Conservation (phyloP, 2,797 vertebrate genomes). For the Australoheros facetus region DNA sequence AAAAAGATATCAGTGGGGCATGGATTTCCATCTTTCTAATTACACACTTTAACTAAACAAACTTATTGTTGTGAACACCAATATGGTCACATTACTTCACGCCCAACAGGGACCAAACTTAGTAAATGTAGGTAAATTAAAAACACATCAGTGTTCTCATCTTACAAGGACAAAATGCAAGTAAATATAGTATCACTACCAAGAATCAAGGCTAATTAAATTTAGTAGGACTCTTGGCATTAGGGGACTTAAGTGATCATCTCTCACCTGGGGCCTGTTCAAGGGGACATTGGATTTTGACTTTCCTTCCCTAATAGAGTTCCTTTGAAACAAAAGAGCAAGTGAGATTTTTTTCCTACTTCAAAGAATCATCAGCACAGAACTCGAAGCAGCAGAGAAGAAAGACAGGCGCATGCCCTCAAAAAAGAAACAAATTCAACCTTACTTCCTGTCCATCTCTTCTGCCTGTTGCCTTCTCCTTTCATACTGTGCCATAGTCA, state of each 20-base stretch:
- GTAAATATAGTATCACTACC: slow-evolving; percentile 59
- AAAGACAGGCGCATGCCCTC: neutral
- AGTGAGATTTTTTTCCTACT: neutral
- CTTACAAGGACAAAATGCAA: slow-evolving; percentile 25
- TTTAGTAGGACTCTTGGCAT: slow-evolving; percentile 42
- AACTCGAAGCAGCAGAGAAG: neutral
- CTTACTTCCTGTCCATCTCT: neutral
- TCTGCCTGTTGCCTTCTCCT: neutral
- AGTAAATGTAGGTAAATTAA: slow-evolving; percentile 59
- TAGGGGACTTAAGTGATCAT: slow-evolving; percentile 44
- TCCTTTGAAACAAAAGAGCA: slow-evolving; percentile 5
- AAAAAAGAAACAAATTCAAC: slow-evolving; percentile 24
- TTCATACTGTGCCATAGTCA: slow-evolving; percentile 3
- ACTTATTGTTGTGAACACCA: neutral
- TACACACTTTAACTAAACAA: neutral
- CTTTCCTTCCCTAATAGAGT: slow-evolving; percentile 10
- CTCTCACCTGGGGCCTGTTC: slow-evolving; percentile 48
- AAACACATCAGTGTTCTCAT: slow-evolving; percentile 27
- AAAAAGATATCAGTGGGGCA: neutral
- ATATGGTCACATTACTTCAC: neutral
- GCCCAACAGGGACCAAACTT: slow-evolving; percentile 25
- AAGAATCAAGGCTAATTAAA: slow-evolving; percentile 66
- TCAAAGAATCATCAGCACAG: neutral
- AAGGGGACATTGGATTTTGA: slow-evolving; percentile 17
- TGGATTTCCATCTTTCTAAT: neutral